phyloP scores from a whole-genome alignment of 2,797 vertebrate genomes.

The Trachops cirrhosus region DNA sequence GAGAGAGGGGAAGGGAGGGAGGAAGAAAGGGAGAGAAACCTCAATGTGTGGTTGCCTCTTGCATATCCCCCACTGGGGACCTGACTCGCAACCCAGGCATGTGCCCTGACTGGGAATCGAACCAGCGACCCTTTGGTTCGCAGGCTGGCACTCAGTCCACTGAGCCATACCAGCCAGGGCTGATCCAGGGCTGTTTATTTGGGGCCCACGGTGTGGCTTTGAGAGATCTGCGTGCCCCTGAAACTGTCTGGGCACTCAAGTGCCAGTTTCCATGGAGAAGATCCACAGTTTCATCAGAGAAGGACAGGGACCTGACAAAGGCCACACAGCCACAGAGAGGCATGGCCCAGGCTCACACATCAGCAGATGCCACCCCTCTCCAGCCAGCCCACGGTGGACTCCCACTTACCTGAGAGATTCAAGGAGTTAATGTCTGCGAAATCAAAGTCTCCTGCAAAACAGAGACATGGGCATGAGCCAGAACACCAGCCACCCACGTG shows the following conservation, averaged over 20 bases:
- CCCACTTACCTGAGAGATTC: constrained; percentile 76
- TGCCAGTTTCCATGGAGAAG: neutral
- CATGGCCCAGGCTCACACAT: neutral
- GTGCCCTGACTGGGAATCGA: too few relatives aligned
- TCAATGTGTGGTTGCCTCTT: too few relatives aligned
- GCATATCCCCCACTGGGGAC: too few relatives aligned
- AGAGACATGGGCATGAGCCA: constrained; percentile 19
- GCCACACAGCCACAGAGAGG: neutral
- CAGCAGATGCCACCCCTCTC: neutral
- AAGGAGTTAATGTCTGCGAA: constrained; percentile 77
- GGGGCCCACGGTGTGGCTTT: too few relatives aligned
- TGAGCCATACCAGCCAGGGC: too few relatives aligned
- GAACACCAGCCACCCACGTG: accelerated
- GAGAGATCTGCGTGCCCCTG: neutral
- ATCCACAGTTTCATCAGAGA: neutral
- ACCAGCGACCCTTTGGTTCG: too few relatives aligned
- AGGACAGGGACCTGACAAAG: neutral
- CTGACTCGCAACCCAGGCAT: too few relatives aligned
- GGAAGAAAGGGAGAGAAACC: too few relatives aligned
- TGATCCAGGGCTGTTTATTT: neutral
- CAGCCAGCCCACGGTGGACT: neutral
- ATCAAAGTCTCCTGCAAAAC: constrained; percentile 80
- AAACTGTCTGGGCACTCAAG: neutral
- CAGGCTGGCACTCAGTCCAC: too few relatives aligned
- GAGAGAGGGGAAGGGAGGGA: too few relatives aligned